Base-by-base conservation (phyloP, 2,113 vertebrate species). In the Ariopsis seemanni region DNA sequence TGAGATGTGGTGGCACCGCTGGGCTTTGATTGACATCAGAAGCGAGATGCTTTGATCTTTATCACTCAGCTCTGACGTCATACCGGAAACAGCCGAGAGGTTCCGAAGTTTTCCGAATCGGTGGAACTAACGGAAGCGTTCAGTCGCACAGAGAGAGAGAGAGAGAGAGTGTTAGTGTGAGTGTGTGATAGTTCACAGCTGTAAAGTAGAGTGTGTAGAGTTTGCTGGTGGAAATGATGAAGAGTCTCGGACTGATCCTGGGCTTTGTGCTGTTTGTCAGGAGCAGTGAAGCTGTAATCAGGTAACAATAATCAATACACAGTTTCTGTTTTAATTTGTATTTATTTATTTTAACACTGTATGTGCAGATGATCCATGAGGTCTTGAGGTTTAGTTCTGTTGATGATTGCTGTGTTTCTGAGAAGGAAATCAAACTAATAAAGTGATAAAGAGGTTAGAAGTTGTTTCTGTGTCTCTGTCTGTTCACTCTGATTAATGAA, bases 281-380 rank as follows among this genome's bases (percentile, higher is more conserved):
- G 78, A 74, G 69, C 86, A 53, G 65, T 52, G 34, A 63, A 27
- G 79, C 79, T 27, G 10, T 74, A 5, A 27, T 82, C 79, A 87
- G 86, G 86, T 87, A 87, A 75, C 20, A 58, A 27, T 30, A 15
- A 79, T 53, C 17, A 30, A 17, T 2, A 42, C 25, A 50, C 15
- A 11, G 6, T 0, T 14, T 30, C 55, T 60, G 11, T 8, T 48
- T 9, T 62, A 48, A 30, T 30, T 30, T 9, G 10, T 22, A 60
- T 53, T 53, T 53, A 53, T 53, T 7, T 53, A 7, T 53, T 7
- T 53, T 1, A 18, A 18, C 17, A 15, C 6, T 60, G 7, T 9
- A 0, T 53, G 52, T 53, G 52, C 52, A 8, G 52, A 7, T 53
- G 52, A 10, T 53, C 34, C 34, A 42, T 3, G 52, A 10, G 7